Conservation (phyloP, 2,888 invertebrate genomes). For the Campoplex capitator region DNA sequence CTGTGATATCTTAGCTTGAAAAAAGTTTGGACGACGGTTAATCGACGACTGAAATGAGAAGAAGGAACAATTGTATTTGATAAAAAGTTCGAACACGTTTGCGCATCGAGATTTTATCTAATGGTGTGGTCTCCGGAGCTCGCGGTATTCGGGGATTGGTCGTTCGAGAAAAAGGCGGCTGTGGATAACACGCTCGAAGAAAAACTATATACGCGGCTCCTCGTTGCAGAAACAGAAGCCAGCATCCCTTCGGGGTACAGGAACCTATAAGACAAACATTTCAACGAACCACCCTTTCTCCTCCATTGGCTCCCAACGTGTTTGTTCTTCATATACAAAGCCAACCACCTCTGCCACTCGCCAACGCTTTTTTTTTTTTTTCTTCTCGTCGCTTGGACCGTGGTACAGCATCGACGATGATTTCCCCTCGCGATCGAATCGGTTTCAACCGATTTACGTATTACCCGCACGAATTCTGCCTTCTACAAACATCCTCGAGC, state of each 20-base stretch:
- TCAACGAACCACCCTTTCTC: slow-evolving; percentile 78
- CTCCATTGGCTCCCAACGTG: slow-evolving; percentile 79
- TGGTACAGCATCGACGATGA: neutral
- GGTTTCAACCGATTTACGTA: slow-evolving; percentile 65
- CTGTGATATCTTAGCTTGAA: neutral
- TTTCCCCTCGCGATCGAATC: slow-evolving; percentile 39
- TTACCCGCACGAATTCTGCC: slow-evolving; percentile 49
- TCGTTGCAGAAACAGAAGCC: slow-evolving; percentile 36
- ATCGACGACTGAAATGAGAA: slow-evolving; percentile 72
- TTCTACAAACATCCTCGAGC: slow-evolving; percentile 52
- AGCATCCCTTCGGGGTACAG: slow-evolving; percentile 74
- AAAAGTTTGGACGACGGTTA: slow-evolving; percentile 66
- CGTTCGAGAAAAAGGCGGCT: slow-evolving; percentile 40
- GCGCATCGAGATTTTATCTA: slow-evolving; percentile 62
- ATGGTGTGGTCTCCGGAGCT: slow-evolving; percentile 19
- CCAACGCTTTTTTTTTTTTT: slow-evolving; percentile 26
- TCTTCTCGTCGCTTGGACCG: slow-evolving; percentile 11
- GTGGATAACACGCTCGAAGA: slow-evolving; percentile 29
- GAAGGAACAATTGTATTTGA: slow-evolving; percentile 66
- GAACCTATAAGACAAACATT: slow-evolving; percentile 77
- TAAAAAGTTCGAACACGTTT: slow-evolving; percentile 35
- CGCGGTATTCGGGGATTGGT: slow-evolving; percentile 68
- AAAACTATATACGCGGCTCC: slow-evolving; percentile 1
- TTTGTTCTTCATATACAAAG: slow-evolving; percentile 73
- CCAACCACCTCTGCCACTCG: slow-evolving; percentile 74